phyloP scores from a whole-genome alignment of 2,888 invertebrate genomes.

The Steinernema hermaphroditum region DNA sequence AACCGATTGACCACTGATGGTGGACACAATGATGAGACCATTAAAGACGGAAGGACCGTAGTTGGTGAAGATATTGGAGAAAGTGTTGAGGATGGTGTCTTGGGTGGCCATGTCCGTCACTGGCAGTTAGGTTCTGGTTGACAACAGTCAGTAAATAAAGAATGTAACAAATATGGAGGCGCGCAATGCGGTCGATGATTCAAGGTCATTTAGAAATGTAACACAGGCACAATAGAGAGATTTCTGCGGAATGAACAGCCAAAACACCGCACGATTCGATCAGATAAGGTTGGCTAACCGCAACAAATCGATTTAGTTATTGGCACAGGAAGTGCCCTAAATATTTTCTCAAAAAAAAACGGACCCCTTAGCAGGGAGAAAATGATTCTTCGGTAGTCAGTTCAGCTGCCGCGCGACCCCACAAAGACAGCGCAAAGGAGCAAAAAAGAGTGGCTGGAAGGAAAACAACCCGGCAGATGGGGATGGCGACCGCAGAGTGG shows the following conservation, averaged over 20 bases:
- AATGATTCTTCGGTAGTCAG: no score
- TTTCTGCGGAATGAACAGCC: no score
- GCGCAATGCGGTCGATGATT: not conserved
- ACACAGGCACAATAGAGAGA: no score
- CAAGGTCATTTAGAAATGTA: slow-evolving; percentile 10
- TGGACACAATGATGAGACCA: slow-evolving; percentile 59
- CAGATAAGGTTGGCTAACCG: no score
- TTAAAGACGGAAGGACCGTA: slow-evolving; percentile 58
- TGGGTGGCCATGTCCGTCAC: not conserved
- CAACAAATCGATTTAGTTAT: no score
- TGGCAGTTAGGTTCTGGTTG: not conserved
- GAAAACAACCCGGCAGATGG: slow-evolving; percentile 16
- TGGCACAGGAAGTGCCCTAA: no score
- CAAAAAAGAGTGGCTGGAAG: not conserved
- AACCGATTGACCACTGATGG: slow-evolving; percentile 60
- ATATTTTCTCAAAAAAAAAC: no score
- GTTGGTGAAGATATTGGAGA: slow-evolving; percentile 55
- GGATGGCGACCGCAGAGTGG: not conserved
- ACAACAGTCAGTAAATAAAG: not conserved
- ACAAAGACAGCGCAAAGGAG: not conserved
- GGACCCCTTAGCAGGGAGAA: no score
- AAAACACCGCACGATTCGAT: no score
- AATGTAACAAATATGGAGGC: not conserved
- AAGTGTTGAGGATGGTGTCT: slow-evolving; percentile 30
- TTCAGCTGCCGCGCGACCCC: slow-evolving; percentile 11